Conservation (phyloP, 2,113 vertebrate genomes). For the Coreoperca whiteheadi region DNA sequence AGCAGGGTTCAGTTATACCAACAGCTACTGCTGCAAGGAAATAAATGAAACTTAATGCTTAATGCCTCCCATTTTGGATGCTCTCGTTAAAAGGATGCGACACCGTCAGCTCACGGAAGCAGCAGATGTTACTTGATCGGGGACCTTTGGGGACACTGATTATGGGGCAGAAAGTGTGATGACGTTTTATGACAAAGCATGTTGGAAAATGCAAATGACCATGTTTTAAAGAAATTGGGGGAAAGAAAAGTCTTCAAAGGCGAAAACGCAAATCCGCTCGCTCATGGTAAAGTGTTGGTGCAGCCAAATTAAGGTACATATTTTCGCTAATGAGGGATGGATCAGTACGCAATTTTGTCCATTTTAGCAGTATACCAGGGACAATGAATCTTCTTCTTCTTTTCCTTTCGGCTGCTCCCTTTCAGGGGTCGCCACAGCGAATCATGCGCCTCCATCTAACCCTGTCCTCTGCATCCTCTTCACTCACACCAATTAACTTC, state of each 20-base stretch:
- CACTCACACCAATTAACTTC: too few relatives aligned
- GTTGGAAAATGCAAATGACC: not conserved
- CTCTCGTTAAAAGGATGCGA: conserved; percentile 24
- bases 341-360: not conserved
- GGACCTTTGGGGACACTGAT: conserved; percentile 13
- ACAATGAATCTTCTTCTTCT: too few relatives aligned
- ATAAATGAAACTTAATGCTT: conserved; percentile 15
- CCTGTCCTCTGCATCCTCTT: too few relatives aligned
- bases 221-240: not conserved
- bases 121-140: conserved; percentile 23
- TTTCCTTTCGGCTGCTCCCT: too few relatives aligned
- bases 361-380: not conserved
- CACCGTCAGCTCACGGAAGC: conserved; percentile 19
- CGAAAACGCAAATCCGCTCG: not conserved
- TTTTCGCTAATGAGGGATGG: not conserved
- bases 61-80: conserved; percentile 29
- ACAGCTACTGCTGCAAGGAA: conserved; percentile 36
- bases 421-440: too few relatives aligned
- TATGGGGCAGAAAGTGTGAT: not conserved
- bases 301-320: not conserved
- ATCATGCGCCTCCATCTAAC: too few relatives aligned
- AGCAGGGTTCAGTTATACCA: conserved; percentile 19
- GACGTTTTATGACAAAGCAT: conserved; percentile 2
- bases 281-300: not conserved
- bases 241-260: not conserved